Conservation (phyloP, 2,113 vertebrate species). For the Amazona vittata region DNA sequence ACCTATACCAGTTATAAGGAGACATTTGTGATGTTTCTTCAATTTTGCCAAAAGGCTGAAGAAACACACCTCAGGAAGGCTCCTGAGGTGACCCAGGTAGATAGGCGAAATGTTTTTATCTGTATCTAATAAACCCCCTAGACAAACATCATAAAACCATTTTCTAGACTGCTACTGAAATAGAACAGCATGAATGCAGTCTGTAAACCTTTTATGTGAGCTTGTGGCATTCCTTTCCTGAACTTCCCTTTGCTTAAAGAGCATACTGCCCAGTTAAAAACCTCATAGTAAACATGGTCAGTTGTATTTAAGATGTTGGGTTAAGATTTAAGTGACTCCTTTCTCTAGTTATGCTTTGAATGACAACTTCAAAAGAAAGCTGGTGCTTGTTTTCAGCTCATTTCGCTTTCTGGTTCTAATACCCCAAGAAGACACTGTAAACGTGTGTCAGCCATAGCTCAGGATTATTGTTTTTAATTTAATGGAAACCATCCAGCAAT, state of each 20-base stretch:
- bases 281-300: background rate
- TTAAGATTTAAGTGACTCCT: background rate
- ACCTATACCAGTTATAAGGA: background rate
- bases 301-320: background rate
- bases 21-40: background rate
- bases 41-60: background rate
- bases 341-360: background rate
- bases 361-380: background rate
- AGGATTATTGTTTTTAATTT: background rate
- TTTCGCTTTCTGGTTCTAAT: background rate
- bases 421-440: background rate
- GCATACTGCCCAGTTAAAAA: background rate
- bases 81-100: background rate
- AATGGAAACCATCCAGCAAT: background rate
- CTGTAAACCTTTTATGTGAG: background rate
- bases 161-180: background rate
- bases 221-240: background rate
- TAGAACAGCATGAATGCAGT: background rate
- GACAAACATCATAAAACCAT: background rate
- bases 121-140: background rate
- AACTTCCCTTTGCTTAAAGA: background rate
- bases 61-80: background rate
- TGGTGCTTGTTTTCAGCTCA: background rate
- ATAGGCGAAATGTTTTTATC: background rate
- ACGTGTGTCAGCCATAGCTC: background rate